phyloP scores from a whole-genome alignment of 2,888 invertebrate genomes.

The Oithona nana region DNA sequence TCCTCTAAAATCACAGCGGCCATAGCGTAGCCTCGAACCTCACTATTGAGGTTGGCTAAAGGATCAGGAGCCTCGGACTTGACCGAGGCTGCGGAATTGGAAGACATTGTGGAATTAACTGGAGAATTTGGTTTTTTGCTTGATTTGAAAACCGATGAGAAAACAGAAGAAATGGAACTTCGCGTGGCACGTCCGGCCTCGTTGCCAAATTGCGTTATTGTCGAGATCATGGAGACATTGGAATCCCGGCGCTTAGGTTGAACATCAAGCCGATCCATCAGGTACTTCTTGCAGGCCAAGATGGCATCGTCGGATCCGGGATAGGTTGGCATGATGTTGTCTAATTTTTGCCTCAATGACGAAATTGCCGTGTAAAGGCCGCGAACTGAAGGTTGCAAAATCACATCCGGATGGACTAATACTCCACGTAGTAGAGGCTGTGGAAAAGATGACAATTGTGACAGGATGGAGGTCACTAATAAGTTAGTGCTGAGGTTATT shows the following conservation, averaged over 20 bases:
- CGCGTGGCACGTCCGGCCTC: neutral
- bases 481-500: conserved; percentile 69
- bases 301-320: conserved; percentile 11
- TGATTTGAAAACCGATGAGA: neutral
- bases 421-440: conserved; percentile 71
- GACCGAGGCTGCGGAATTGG: neutral
- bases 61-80: neutral
- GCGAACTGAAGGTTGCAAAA: conserved; percentile 73
- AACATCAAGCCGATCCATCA: conserved; percentile 2
- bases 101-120: neutral
- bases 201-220: neutral
- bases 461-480: conserved; percentile 65
- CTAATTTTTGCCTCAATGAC: conserved; percentile 1
- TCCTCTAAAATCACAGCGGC: conserved; percentile 80
- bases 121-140: neutral
- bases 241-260: neutral
- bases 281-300: neutral
- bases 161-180: neutral
- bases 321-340: conserved; percentile 9
- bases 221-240: neutral
- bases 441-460: conserved; percentile 66
- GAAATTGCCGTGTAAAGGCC: conserved; percentile 55
- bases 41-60: neutral
- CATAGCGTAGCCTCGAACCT: conserved; percentile 40
- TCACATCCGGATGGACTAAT: conserved; percentile 60